A percentile compares a stretch with the other conserved stretches of the same genome.
Conservation (phyloP, 2,888 invertebrate genomes). For the Lycocerus yunnanus region DNA sequence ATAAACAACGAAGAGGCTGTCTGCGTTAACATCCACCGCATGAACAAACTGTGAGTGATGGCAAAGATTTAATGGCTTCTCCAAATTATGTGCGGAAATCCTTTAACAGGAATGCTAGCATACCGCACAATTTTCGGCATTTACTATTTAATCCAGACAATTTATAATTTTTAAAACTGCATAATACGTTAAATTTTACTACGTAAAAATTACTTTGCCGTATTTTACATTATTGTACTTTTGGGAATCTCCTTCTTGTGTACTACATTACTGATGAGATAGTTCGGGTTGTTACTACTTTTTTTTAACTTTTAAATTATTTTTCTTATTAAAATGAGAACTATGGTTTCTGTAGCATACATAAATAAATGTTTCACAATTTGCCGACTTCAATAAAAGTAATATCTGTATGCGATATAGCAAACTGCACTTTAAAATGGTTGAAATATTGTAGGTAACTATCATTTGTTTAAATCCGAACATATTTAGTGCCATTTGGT, state of each 20-base stretch:
- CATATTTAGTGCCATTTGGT: too few relatives aligned
- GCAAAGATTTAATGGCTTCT: slow-evolving; percentile 18
- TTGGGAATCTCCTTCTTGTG: too few relatives aligned
- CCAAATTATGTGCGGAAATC: slow-evolving; percentile 17
- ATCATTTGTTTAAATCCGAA: too few relatives aligned
- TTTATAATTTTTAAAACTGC: background rate
- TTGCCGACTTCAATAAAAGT: background rate
- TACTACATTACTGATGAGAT: too few relatives aligned
- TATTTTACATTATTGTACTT: too few relatives aligned
- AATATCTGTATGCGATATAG: background rate
- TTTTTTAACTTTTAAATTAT: too few relatives aligned
- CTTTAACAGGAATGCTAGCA: slow-evolving; percentile 3
- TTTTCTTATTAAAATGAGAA: background rate
- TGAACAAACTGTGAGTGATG: slow-evolving; percentile 25
- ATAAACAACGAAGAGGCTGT: slow-evolving; percentile 19
- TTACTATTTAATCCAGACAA: background rate
- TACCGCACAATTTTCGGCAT: background rate
- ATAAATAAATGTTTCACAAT: background rate
- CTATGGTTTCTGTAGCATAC: background rate
- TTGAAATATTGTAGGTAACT: too few relatives aligned
- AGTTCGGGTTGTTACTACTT: too few relatives aligned
- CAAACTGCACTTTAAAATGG: too few relatives aligned
- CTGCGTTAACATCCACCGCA: slow-evolving; percentile 19
- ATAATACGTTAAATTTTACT: background rate
- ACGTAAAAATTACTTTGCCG: too few relatives aligned